Conservation (phyloP, 1,140 invertebrate genomes). For the Acromyrmex echinatior region DNA sequence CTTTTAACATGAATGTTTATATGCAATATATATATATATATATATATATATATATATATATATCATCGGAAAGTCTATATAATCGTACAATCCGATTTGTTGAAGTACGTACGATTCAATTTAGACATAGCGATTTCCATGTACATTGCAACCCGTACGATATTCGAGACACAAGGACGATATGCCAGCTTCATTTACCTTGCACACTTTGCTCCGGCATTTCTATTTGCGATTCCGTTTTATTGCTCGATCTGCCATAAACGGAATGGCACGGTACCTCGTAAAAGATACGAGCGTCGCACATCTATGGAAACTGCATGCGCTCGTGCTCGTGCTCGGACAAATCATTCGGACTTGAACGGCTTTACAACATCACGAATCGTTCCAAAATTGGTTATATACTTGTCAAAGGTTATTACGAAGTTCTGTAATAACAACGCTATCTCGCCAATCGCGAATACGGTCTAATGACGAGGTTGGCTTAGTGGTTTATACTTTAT, state of each 20-base stretch:
- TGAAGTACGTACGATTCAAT: constrained; percentile 22
- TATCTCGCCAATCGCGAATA: constrained; percentile 6
- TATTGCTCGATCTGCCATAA: constrained; percentile 73
- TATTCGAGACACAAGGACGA: constrained; percentile 16
- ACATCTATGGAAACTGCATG: constrained; percentile 47
- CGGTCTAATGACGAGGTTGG: constrained; percentile 29
- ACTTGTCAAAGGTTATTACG: constrained; percentile 1
- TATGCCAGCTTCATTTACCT: constrained; percentile 54
- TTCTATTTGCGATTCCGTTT: constrained; percentile 74
- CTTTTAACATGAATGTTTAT: not conserved
- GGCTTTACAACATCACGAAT: constrained; percentile 35
- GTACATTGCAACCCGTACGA: not conserved
- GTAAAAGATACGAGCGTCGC: constrained; percentile 71
- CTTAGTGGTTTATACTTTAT: not conserved
- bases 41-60: not conserved
- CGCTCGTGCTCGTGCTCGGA: not conserved
- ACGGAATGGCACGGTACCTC: constrained; percentile 60
- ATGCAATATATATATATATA: too few relatives aligned
- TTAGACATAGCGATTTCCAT: constrained; percentile 8
- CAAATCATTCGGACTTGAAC: constrained; percentile 49
- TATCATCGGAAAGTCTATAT: not conserved
- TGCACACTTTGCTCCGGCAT: constrained; percentile 46
- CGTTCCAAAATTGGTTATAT: constrained; percentile 25
- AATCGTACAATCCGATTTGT: not conserved
- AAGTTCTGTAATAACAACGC: constrained; percentile 9